Evolutionary conservation across 2,888 invertebrate genomes (phyloP), one percentile per base, ranked within the genome.

Genomic region (Miltochrista miniata): DNA sequence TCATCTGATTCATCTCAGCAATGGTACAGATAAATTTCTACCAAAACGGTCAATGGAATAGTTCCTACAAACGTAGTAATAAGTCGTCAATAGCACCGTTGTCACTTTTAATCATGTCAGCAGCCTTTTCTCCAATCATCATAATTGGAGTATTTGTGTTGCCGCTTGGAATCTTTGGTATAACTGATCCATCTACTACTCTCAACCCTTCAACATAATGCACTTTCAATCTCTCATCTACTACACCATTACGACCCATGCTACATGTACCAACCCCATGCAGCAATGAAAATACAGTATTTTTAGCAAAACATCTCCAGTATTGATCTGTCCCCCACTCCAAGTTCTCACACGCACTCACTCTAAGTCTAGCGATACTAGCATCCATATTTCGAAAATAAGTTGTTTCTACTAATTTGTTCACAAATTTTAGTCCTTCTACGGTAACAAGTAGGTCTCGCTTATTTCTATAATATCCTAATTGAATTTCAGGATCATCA

Each of bases 231-330:
- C 68, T 71, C 48, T 82, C 85, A 48, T 90, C 78, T 0, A 90
- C 88, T 0, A 90, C 90, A 0, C 87, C 87, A 39, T 73, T 35
- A 0, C 54, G 54, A 0, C 87, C 88, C 88, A 90, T 90, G 2
- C 76, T 74, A 48, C 89, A 90, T 1, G 89, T 85, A 0, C 92
- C 91, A 0, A 92, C 92, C 31, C 93, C 93, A 73, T 95, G 95
- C 52, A 93, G 92, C 46, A 95, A 83, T 8, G 94, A 93, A 29
- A 90, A 82, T 0, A 93, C 92, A 13, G 93, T 81, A 54, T 92
- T 92, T 35, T 90, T 85, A 0, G 92, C 87, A 65, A 93, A 92
- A 68, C 96, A 96, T 38, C 86, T 85, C 93, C 95, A 95, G 65
- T 95, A 95, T 0, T 81, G 81, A 71, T 94, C 93, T 0, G 92